Conservation (phyloP, 2,888 invertebrate species). For the Megalurothrips usitatus region DNA sequence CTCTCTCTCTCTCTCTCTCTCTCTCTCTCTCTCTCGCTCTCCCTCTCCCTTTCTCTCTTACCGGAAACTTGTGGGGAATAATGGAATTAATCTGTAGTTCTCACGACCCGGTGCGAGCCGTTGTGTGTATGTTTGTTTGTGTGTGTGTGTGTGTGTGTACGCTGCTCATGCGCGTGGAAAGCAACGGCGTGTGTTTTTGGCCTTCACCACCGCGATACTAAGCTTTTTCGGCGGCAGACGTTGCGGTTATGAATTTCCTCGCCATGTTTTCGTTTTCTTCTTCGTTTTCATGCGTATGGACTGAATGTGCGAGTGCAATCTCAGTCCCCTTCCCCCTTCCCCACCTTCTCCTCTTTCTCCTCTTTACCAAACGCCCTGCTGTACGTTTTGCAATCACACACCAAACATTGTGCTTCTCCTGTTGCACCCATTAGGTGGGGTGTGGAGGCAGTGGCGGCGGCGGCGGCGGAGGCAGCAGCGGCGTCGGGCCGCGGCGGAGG, state of each 20-base stretch:
- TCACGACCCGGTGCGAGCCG: not conserved
- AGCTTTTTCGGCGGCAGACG: too few relatives aligned
- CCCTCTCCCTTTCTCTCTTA: not conserved
- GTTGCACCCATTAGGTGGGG: not conserved
- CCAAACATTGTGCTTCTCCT: conserved; percentile 24
- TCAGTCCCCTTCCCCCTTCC: not conserved
- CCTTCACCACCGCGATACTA: too few relatives aligned
- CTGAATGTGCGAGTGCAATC: not conserved
- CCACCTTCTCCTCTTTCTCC: not conserved
- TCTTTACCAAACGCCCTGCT: not conserved
- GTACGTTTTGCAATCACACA: conserved; percentile 7
- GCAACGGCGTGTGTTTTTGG: too few relatives aligned
- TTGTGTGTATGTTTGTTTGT: not conserved
- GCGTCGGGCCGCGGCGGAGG: too few relatives aligned
- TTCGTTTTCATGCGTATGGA: too few relatives aligned
- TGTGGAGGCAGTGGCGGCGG: not conserved
- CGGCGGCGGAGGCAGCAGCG: too few relatives aligned
- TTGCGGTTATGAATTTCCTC: too few relatives aligned
- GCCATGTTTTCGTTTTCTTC: too few relatives aligned
- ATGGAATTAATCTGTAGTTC: not conserved
- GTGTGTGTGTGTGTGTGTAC: too few relatives aligned
- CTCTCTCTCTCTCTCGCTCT: too few relatives aligned
- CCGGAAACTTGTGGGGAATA: not conserved
- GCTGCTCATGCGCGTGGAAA: too few relatives aligned
- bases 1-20: not conserved